phyloP scores from a whole-genome alignment of 2,113 vertebrate genomes.

The Bufo bufo region DNA sequence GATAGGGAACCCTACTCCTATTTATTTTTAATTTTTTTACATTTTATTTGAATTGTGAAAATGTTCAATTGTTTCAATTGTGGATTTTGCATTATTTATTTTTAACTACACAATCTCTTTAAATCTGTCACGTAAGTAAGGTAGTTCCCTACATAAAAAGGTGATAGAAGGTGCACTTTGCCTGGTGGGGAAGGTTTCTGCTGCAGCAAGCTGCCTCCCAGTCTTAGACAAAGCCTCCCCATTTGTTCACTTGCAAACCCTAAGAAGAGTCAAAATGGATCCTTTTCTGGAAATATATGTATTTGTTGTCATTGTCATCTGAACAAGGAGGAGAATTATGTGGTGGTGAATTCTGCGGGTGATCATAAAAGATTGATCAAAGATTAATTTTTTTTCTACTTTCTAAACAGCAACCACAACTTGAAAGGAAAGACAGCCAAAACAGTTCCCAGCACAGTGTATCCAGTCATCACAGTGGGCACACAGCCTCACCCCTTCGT shows the following conservation, averaged over 20 bases:
- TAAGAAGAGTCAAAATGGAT: background rate
- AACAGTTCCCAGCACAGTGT: slow-evolving; percentile 95
- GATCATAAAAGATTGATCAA: slow-evolving; percentile 61
- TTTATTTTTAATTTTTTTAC: too few species aligned
- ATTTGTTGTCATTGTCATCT: too few species aligned
- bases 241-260: too few species aligned
- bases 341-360: too few species aligned
- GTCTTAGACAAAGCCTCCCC: too few species aligned
- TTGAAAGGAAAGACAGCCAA: slow-evolving; percentile 99
- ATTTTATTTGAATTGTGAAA: too few species aligned
- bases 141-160: background rate
- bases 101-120: too few species aligned
- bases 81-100: too few species aligned
- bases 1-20: background rate
- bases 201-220: background rate
- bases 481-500: slow-evolving; percentile 88
- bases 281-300: background rate
- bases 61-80: too few species aligned
- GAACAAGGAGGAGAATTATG: background rate
- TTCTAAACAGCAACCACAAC: slow-evolving; percentile 80
- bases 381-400: slow-evolving; percentile 59
- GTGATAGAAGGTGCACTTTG: too few species aligned
- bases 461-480: slow-evolving; percentile 90
- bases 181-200: background rate
- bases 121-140: too few species aligned